Evolutionary conservation across 2,888 invertebrate species (phyloP).

Genomic region (Ormyrus nitidulus): DNA sequence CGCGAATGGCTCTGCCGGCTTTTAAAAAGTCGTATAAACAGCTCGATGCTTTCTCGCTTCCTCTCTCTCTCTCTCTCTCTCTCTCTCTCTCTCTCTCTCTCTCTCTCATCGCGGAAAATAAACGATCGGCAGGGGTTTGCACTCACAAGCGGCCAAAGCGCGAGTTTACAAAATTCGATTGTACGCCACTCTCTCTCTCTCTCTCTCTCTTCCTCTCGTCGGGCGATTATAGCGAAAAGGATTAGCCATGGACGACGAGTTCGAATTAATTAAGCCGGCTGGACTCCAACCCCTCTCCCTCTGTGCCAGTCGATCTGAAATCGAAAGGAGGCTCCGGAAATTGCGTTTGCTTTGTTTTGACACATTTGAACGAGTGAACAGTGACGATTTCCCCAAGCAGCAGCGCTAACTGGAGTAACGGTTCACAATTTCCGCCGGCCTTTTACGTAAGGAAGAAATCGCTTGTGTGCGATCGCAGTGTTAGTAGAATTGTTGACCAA

Average conservation of each 20-base stretch:
- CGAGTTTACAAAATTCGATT: constrained; percentile 59
- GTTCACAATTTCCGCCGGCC: constrained; percentile 7
- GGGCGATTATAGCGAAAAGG: constrained; percentile 59
- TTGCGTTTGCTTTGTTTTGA: constrained; percentile 45
- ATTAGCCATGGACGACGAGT: constrained; percentile 61
- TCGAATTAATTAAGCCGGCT: constrained; percentile 64
- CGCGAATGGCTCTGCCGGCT: neutral
- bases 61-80: neutral
- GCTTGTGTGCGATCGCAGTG: no score
- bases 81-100: constrained; percentile 19
- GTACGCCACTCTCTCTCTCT: constrained; percentile 19
- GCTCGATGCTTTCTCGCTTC: constrained; percentile 8
- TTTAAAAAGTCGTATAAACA: constrained; percentile 41
- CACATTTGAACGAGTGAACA: constrained; percentile 26
- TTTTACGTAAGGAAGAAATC: no score
- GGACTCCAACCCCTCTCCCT: neutral
- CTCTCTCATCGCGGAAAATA: constrained; percentile 21
- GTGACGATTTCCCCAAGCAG: neutral
- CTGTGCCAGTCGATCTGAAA: constrained; percentile 3
- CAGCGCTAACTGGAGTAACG: neutral
- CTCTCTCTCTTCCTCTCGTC: no score
- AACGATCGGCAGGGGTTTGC: neutral
- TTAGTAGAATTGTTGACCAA: no score
- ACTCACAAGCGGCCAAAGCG: constrained; percentile 39
- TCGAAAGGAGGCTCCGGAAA: constrained; percentile 42